A percentile compares a stretch with the other conserved stretches of the same genome.
These are phyloP conservation scores for Tenthredo distinguenda DNA, from an alignment of 2,888 invertebrate genomes.

Conservation along the genomic window DNA sequence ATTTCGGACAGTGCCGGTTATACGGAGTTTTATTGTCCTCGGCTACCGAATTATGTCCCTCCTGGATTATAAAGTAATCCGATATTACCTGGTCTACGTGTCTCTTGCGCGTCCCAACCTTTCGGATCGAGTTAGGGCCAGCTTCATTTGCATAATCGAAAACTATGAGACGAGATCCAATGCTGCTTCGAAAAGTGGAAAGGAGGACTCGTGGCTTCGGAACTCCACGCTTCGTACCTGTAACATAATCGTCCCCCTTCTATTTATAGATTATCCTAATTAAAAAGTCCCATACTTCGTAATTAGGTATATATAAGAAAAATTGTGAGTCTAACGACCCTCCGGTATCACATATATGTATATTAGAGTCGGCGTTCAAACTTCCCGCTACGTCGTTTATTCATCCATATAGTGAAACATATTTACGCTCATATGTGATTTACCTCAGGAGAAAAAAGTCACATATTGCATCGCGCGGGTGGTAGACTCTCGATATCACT, in stretches of 20 bases:
- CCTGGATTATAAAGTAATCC: constrained; percentile 38
- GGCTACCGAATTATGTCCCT: constrained; percentile 59
- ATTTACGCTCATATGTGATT: too few species aligned
- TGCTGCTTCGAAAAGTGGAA: background rate
- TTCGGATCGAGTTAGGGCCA: background rate
- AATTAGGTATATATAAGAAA: background rate
- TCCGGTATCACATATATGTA: too few species aligned
- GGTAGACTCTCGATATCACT: too few species aligned
- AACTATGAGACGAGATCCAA: constrained; percentile 20
- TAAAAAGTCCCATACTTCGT: background rate
- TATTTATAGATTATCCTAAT: constrained; percentile 12
- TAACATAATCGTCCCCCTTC: background rate
- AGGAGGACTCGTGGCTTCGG: background rate
- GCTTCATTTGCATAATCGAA: constrained; percentile 38
- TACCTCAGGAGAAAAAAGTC: too few species aligned
- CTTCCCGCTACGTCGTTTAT: too few species aligned
- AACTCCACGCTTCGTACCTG: background rate
- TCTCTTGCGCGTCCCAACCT: background rate
- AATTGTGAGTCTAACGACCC: too few species aligned
- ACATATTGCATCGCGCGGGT: too few species aligned
- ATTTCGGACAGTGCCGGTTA: constrained; percentile 53
- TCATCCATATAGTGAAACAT: too few species aligned
- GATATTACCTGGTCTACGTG: constrained; percentile 12
- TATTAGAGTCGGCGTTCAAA: too few species aligned
- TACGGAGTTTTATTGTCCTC: constrained; percentile 34